Evolutionary conservation across 2,113 vertebrate species (phyloP), one percentile per base, ranked within the genome.

Genomic region (Odocoileus hemionus): DNA sequence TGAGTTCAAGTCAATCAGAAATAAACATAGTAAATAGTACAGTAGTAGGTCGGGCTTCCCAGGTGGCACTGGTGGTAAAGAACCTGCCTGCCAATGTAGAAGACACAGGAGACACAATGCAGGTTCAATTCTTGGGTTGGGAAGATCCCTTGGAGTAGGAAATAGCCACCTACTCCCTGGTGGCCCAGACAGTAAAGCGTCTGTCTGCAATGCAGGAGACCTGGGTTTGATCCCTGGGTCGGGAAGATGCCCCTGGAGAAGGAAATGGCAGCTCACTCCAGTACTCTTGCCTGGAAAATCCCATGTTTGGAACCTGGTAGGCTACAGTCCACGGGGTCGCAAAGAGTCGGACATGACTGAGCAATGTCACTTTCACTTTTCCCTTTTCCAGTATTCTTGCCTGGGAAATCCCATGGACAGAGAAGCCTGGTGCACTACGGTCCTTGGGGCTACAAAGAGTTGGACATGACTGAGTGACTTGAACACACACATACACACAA

Each of bases 191-290:
- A n/a, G n/a, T 36, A 36, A 67, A 67, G n/a, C 8, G 0, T 11
- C 64, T 70, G 64, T 21, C n/a, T 36, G 17, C n/a, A 36, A 36
- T 70, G 17, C n/a, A 36, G 64, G 64, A 70, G n/a, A 70, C n/a
- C 17, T 0, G 17, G 33, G 64, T 67, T 67, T 0, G 1, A 67
- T 67, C 17, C 1, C 64, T 67, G 16, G 64, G 17, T 70, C 0
- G 0, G 8, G 64, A 36, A 36, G 64, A 70, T 70, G 5, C 64
- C 33, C n/a, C 9, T 70, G 64, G 17, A 70, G 17, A 21, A 70
- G 64, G n/a, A 5, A 70, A 70, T 21, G 64, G n/a, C 64, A 70
- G 2, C n/a, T 8, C 64, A 70, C 8, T 36, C 17, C 17, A 67
- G 17, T 19, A 19, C 33, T 21, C 64, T 36, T 67, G 64, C 16